A percentile compares a stretch with the other conserved stretches of the same genome.
phyloP scores from a whole-genome alignment of 2,797 vertebrate genomes.

The Salmo trutta region DNA sequence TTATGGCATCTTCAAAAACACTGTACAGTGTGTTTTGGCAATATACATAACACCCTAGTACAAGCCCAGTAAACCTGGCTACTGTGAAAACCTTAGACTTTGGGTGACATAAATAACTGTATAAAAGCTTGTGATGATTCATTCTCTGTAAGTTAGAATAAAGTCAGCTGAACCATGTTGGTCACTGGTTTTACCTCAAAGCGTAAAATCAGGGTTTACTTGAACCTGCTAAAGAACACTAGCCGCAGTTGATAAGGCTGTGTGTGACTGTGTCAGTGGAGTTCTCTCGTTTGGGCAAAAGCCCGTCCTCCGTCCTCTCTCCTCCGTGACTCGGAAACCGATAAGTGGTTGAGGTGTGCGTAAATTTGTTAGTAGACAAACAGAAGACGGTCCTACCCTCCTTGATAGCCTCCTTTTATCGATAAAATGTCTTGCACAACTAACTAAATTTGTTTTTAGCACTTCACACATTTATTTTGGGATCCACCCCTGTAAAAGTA shows the following conservation, averaged over 20 bases:
- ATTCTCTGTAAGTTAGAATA: not conserved
- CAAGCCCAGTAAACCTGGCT: not conserved
- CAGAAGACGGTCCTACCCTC: too few species aligned
- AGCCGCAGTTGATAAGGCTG: not conserved
- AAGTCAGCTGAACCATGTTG: slow-evolving; percentile 7
- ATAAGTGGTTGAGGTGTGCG: too few species aligned
- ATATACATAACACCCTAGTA: not conserved
- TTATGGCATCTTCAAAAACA: not conserved
- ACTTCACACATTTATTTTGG: too few species aligned
- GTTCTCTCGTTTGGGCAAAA: too few species aligned
- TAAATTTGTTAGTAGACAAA: too few species aligned
- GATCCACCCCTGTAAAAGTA: too few species aligned
- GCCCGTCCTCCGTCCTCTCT: not conserved
- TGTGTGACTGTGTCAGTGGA: not conserved
- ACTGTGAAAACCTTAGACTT: not conserved
- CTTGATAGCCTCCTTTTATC: too few species aligned
- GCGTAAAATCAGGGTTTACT: not conserved
- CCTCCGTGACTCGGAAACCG: too few species aligned
- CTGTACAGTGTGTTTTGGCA: not conserved
- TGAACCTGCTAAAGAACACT: not conserved
- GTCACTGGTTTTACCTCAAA: not conserved
- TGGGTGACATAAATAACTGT: not conserved
- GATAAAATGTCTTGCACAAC: too few species aligned
- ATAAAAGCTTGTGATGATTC: not conserved
- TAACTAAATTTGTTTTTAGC: too few species aligned